Base-by-base conservation (phyloP, 2,113 vertebrate species). In the Polypterus senegalus region DNA sequence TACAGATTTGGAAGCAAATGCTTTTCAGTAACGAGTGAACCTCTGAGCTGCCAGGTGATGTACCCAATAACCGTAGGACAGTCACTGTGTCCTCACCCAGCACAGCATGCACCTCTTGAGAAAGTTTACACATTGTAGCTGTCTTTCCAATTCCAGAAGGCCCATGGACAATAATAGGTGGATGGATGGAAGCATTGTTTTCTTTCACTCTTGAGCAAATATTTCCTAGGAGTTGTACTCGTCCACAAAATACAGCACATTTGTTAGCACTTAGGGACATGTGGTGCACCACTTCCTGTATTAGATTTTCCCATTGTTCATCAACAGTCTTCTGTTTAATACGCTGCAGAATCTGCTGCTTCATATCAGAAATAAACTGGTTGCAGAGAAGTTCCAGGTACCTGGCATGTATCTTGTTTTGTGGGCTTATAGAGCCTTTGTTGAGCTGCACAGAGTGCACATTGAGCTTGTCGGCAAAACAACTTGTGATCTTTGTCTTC, bases 61-160 rank as follows among this genome's bases (percentile, higher is more conserved):
- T 77, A 0, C 87, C 79, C 51, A 93, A 72, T 11, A 91, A 67
- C 57, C 77, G 59, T 49, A 86, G 65, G 7, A 81, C 71, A 1
- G 79, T 71, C 5, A 77, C 66, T 0, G 70, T 77, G 43, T 71
- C 70, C 1, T 67, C 66, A 8, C 81, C 78, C 3, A 83, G 65
- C 44, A 76, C 70, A 6, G 57, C 47, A 0, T 66, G 71, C 54
- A 79, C 69, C 54, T 76, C 73, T 65, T 84, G 77, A 0, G 80
- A 72, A 48, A 88, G 70, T 58, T 80, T 80, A 66, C 82, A 89
- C 61, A 89, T 73, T 53, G 91, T 58, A 1, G 86, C 63, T 0
- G 89, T 88, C 74, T 91, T 91, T 3, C 89, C 91, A 0, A 81
- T 77, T 9, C 87, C 91, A 0, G 82, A 71, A 1, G 72, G 68